phyloP scores from a whole-genome alignment of 2,797 vertebrate genomes.

The Tiaroga cobitis region DNA sequence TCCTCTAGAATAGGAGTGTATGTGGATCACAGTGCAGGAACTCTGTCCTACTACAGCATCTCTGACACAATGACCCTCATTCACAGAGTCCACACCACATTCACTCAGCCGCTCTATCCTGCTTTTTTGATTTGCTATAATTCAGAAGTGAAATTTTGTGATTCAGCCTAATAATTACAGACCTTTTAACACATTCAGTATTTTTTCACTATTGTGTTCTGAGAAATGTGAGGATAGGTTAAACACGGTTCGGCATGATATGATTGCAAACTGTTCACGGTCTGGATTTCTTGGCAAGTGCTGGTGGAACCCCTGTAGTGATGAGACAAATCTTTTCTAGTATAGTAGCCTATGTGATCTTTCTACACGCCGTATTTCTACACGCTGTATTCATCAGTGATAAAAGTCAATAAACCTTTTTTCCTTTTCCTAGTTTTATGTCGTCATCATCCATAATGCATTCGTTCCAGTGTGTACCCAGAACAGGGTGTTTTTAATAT shows the following conservation, averaged over 20 bases:
- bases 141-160: not conserved
- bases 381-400: not conserved
- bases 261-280: not conserved
- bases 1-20: slow-evolving; percentile 16
- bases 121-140: not conserved
- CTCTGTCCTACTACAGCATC: not conserved
- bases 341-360: not conserved
- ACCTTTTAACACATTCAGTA: not conserved
- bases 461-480: not conserved
- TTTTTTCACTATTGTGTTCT: not conserved
- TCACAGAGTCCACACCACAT: not conserved
- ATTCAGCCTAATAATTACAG: not conserved
- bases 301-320: not conserved
- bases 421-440: not conserved
- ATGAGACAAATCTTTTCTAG: not conserved
- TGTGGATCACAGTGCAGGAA: not conserved
- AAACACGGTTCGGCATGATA: not conserved
- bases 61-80: not conserved
- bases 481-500: not conserved
- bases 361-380: not conserved
- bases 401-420: not conserved
- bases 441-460: not conserved
- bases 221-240: not conserved
- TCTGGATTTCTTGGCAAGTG: not conserved
- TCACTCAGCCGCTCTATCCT: not conserved